Evolutionary conservation across 1,140 invertebrate species (phyloP).

Genomic region (Olivierus martensii): DNA sequence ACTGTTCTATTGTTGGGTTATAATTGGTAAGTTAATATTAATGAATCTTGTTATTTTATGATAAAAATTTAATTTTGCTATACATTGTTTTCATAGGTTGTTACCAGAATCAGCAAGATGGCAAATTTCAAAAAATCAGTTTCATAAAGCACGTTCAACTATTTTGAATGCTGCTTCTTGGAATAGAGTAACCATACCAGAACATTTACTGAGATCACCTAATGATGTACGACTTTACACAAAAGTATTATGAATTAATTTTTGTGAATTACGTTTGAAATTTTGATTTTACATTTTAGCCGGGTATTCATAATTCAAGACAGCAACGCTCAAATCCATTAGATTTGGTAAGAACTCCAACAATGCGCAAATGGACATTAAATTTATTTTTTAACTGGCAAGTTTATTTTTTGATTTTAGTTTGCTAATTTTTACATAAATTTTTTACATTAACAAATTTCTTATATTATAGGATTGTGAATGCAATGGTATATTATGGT

Average conservation of each 20-base stretch:
- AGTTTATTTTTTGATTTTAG: too few species aligned
- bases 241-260: too few species aligned
- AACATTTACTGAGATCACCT: conserved; percentile 10
- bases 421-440: not conserved
- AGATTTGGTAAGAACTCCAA: conserved; percentile 13
- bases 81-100: not conserved
- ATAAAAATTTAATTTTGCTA: too few species aligned
- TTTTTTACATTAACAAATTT: not conserved
- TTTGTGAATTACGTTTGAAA: not conserved
- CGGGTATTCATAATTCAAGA: not conserved
- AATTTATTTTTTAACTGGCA: conserved; percentile 21
- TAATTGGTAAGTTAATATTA: conserved; percentile 23
- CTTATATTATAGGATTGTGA: conserved; percentile 20
- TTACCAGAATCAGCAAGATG: conserved; percentile 21
- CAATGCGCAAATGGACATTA: conserved; percentile 16
- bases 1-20: conserved; percentile 23
- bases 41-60: too few species aligned
- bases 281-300: not conserved
- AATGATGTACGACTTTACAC: conserved; percentile 3
- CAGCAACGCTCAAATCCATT: not conserved
- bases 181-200: conserved; percentile 15
- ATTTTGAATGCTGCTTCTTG: conserved; percentile 14
- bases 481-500: conserved; percentile 26
- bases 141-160: conserved; percentile 8
- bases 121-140: conserved; percentile 14